A percentile compares a stretch with the other conserved stretches of the same genome.
Conservation (phyloP, 2,113 vertebrate genomes). For the Pangasianodon gigas region DNA sequence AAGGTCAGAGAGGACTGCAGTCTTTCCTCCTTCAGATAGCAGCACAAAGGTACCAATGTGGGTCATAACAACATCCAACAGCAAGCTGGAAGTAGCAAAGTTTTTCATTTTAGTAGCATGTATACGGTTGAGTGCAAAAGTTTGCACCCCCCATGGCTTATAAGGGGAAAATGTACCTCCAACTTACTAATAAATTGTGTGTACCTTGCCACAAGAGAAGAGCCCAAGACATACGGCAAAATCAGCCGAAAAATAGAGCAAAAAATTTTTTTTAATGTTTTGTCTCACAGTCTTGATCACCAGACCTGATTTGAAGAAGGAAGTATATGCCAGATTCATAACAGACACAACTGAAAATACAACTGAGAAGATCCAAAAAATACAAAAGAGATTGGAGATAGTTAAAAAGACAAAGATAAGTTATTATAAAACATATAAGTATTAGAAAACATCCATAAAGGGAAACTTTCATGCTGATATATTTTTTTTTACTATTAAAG, state of each 20-base stretch:
- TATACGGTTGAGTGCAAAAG: neutral
- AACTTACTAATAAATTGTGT: neutral
- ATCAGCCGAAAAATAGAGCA: neutral
- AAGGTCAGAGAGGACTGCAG: conserved; percentile 48
- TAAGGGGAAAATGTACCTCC: neutral
- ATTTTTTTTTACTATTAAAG: neutral
- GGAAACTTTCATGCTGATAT: no score
- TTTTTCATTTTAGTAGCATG: neutral
- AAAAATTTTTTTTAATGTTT: no score
- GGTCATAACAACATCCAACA: conserved; percentile 1
- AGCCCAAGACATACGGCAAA: neutral
- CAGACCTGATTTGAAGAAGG: neutral
- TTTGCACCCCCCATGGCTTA: neutral
- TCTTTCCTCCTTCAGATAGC: neutral
- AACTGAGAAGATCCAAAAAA: neutral
- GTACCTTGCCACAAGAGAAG: neutral
- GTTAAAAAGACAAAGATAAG: no score
- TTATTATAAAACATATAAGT: neutral
- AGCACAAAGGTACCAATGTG: conserved; percentile 23
- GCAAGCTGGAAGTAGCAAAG: conserved; percentile 17
- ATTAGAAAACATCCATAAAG: neutral
- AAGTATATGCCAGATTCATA: neutral
- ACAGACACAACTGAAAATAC: neutral
- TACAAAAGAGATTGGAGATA: neutral
- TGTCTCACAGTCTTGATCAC: neutral